Conservation (phyloP, 2,113 vertebrate genomes). For the Stigmatopora nigra region DNA sequence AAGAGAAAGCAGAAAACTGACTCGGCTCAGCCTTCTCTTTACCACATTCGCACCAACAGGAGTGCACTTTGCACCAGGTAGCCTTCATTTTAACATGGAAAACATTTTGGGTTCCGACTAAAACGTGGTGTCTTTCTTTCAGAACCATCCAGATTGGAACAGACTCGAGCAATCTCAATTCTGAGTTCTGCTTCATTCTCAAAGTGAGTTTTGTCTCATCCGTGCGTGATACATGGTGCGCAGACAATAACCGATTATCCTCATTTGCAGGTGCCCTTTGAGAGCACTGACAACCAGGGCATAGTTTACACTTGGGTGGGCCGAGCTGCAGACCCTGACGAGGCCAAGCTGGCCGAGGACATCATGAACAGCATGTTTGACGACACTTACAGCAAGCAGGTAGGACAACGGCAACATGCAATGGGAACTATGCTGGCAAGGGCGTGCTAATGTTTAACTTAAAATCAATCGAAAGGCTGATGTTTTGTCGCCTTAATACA, state of each 20-base stretch:
- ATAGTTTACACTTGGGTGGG: conserved; percentile 98
- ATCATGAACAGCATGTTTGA: conserved; percentile 97
- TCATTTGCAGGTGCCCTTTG: conserved; percentile 85
- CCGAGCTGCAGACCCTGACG: conserved; percentile 85
- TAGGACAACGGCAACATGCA: conserved; percentile 23
- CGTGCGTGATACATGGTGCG: not conserved
- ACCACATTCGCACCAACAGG: conserved; percentile 93
- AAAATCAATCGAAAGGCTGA: not conserved
- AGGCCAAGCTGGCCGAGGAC: conserved; percentile 92
- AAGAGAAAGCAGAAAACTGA: conserved; percentile 80
- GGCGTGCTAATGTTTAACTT: conserved; percentile 28
- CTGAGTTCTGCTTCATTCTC: conserved; percentile 95
- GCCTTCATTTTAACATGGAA: not conserved
- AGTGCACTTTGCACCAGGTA: conserved; percentile 94
- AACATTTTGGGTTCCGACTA: not conserved
- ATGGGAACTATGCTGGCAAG: not conserved
- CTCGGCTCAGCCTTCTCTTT: conserved; percentile 84
- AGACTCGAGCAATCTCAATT: conserved; percentile 87
- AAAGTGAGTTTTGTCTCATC: conserved; percentile 71
- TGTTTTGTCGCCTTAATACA: not conserved
- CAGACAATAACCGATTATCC: not conserved
- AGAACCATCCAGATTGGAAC: conserved; percentile 96
- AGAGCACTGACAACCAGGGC: conserved; percentile 95
- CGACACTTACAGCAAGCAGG: conserved; percentile 95
- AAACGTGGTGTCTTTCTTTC: not conserved